These are phyloP conservation scores for Epinephelus lanceolatus DNA, from an alignment of 2,113 vertebrate species.

Conservation along the genomic window DNA sequence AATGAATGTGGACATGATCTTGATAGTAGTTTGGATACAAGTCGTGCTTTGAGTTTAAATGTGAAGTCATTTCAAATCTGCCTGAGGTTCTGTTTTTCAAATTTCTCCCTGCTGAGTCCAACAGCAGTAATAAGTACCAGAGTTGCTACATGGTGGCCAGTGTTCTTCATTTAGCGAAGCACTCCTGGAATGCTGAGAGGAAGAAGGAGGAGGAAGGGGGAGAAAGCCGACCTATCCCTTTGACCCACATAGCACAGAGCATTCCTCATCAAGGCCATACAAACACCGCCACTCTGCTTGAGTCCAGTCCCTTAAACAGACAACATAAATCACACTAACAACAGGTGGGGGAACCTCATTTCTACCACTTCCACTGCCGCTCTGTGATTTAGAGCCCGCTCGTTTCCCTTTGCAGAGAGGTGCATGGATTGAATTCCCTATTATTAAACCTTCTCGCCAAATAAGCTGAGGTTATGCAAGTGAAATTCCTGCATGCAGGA, in stretches of 20 bases:
- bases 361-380: constrained; percentile 55
- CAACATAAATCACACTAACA: constrained; percentile 72
- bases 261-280: constrained; percentile 81
- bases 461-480: constrained; percentile 74
- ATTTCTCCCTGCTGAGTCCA: constrained; percentile 32
- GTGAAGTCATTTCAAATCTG: constrained; percentile 15
- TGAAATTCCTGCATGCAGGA: constrained; percentile 72
- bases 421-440: constrained; percentile 53
- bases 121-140: constrained; percentile 58
- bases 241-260: constrained; percentile 81
- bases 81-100: background rate
- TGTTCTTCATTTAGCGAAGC: constrained; percentile 78
- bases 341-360: constrained; percentile 62
- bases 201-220: constrained; percentile 64
- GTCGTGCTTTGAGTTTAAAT: background rate
- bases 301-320: constrained; percentile 68
- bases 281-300: constrained; percentile 70
- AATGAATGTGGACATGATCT: background rate
- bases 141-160: constrained; percentile 66
- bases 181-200: constrained; percentile 79
- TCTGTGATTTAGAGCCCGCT: constrained; percentile 47
- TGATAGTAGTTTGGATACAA: background rate
- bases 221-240: constrained; percentile 73
- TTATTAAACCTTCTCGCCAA: constrained; percentile 66
- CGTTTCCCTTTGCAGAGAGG: constrained; percentile 49